phyloP scores from a whole-genome alignment of 2,797 vertebrate genomes.

The Halcyon badia region DNA sequence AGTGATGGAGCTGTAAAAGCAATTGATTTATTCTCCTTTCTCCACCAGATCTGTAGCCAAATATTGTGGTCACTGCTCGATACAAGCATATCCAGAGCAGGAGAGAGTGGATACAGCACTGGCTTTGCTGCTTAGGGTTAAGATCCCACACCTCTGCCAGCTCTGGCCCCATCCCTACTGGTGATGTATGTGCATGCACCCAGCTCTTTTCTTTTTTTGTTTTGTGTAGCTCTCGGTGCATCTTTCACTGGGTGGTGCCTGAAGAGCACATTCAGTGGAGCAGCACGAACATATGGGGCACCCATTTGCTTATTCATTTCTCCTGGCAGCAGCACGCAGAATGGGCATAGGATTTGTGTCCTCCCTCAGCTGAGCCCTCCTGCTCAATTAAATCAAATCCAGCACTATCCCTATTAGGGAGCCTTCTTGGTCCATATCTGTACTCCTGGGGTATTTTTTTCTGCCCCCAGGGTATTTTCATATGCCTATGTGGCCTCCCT shows the following conservation, averaged over 20 bases:
- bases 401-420: background rate
- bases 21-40: background rate
- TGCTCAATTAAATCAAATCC: background rate
- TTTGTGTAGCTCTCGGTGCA: background rate
- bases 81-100: background rate
- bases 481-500: background rate
- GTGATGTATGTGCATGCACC: background rate
- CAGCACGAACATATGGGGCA: constrained; percentile 46
- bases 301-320: constrained; percentile 65
- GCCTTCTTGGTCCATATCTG: background rate
- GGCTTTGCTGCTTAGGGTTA: background rate
- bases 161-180: background rate
- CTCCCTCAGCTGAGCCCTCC: constrained; percentile 1
- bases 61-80: background rate
- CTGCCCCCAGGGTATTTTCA: background rate
- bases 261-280: constrained; percentile 1
- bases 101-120: background rate
- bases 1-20: background rate
- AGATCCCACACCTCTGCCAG: background rate
- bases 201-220: background rate
- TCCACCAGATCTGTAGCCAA: background rate
- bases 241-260: constrained; percentile 28
- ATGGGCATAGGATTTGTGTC: background rate
- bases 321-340: constrained; percentile 24
- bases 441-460: background rate